Evolutionary conservation across 2,797 vertebrate species (phyloP), one percentile per base, ranked within the genome.

Genomic region (Huso huso): DNA sequence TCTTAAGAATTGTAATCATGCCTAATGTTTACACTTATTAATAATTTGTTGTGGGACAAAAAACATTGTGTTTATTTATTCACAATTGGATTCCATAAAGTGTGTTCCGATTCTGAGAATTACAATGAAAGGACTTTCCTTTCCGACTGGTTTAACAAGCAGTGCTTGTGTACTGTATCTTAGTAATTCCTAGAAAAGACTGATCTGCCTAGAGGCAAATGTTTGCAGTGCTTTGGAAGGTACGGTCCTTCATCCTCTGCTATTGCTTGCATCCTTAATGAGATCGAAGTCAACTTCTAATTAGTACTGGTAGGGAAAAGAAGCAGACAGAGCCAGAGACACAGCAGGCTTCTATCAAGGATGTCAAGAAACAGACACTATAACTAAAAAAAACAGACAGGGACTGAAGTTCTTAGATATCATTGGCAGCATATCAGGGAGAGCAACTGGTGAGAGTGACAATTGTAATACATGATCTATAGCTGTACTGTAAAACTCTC

Each of bases 221-320:
- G 75, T 77, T 81, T 81, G 78, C 69, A 76, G 81, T 82, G 87
- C 87, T 85, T 86, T 83, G 81, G 78, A 87, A 80, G 83, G 87
- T 90, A 89, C 84, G 82, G 78, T 84, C 85, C 84, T 86, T 87
- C 84, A 86, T 83, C 87, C 88, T 89, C 84, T 2, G 7, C 86
- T 91, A 91, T 90, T 37, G 37, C 84, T 89, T 87, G 83, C 86
- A 86, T 90, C 88, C 88, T 90, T 89, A 89, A 88, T 79, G 85
- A 90, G 89, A 90, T 88, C 87, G 87, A 86, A 83, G 84, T 81
- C 84, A 89, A 89, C 84, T 87, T 80, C 88, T 90, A 91, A 92
- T 92, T 90, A 93, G 88, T 60, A 37, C 37, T 37, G 37, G 37
- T 37, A 80, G 81, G 88, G 87, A 90, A 89, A 87, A 79, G 83